Percentiles rank a stretch among this genome's conserved stretches.
These are phyloP conservation scores for Zoanthus gigantus DNA, from an alignment of 92 coral and sea anemone genomes.

Conservation along the genomic window DNA sequence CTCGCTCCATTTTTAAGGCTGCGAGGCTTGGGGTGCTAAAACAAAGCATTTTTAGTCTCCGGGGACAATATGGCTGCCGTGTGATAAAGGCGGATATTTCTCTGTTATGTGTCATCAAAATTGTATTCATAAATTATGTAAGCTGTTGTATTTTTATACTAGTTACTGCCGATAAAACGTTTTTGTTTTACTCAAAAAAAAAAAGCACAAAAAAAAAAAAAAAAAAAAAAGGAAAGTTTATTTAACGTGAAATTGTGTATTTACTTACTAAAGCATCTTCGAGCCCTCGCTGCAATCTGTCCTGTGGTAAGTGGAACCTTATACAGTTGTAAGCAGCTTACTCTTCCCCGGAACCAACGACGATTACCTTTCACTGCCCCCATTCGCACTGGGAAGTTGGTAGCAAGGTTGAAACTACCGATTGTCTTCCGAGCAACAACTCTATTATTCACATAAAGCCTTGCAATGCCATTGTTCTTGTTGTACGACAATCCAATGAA, in stretches of 20 bases:
- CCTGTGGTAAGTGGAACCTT: not conserved
- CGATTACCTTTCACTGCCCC: constrained; percentile 33
- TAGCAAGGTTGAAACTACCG: constrained; percentile 31
- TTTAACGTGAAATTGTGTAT: not conserved
- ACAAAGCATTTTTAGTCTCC: too few relatives aligned
- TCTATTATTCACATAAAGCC: constrained; percentile 18
- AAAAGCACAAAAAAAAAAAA: not conserved
- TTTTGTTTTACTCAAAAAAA: too few relatives aligned
- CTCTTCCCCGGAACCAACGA: constrained; percentile 33
- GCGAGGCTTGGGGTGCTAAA: too few relatives aligned
- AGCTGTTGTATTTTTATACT: too few relatives aligned
- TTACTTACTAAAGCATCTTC: constrained; percentile 36
- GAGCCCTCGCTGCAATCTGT: constrained; percentile 33
- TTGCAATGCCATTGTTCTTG: constrained; percentile 11
- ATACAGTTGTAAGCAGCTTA: constrained; percentile 37
- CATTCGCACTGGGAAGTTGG: constrained; percentile 45
- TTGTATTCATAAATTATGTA: too few relatives aligned
- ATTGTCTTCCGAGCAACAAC: not conserved
- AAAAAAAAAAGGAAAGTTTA: not conserved
- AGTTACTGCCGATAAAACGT: too few relatives aligned
- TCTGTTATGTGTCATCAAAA: too few relatives aligned
- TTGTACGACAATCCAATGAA: constrained; percentile 25
- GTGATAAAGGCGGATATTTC: too few relatives aligned
- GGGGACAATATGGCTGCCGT: too few relatives aligned
- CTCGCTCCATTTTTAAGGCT: too few relatives aligned